These are phyloP conservation scores for Apis dorsata DNA, from an alignment of 1,140 invertebrate species.

Conservation along the genomic window DNA sequence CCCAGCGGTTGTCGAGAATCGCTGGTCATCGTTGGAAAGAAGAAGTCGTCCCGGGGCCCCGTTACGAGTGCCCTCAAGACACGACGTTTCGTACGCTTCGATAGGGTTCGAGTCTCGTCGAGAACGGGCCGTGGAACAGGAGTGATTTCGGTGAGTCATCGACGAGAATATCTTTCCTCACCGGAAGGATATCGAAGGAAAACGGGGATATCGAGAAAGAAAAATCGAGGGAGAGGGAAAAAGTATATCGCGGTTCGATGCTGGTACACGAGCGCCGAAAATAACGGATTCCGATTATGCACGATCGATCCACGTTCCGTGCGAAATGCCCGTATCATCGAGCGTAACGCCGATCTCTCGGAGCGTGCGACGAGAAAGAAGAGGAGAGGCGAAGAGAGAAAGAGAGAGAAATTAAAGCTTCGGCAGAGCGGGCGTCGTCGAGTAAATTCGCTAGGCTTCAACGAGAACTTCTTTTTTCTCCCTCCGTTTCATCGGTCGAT, in stretches of 20 bases:
- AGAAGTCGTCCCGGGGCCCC: constrained; percentile 58
- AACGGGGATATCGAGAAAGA: no score
- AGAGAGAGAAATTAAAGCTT: no score
- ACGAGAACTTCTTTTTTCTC: background rate
- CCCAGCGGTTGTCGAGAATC: constrained; percentile 38
- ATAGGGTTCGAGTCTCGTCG: background rate
- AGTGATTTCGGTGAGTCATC: background rate
- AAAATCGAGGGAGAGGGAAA: background rate
- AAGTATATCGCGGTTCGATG: no score
- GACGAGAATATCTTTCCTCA: background rate
- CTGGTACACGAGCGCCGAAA: constrained; percentile 37
- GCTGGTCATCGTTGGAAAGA: constrained; percentile 61
- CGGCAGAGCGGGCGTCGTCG: background rate
- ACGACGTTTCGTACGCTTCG: constrained; percentile 30
- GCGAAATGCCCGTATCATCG: constrained; percentile 58
- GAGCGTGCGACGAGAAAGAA: background rate
- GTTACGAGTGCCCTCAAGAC: constrained; percentile 50
- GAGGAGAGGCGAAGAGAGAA: no score
- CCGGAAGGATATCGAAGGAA: no score
- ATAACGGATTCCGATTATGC: constrained; percentile 56
- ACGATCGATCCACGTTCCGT: constrained; percentile 45
- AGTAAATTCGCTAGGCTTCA: constrained; percentile 47
- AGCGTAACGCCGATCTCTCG: constrained; percentile 14
- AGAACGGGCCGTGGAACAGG: no score
- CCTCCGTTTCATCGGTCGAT: background rate